Conservation (phyloP, 2,888 invertebrate genomes). For the Drosophila melanocephala region DNA sequence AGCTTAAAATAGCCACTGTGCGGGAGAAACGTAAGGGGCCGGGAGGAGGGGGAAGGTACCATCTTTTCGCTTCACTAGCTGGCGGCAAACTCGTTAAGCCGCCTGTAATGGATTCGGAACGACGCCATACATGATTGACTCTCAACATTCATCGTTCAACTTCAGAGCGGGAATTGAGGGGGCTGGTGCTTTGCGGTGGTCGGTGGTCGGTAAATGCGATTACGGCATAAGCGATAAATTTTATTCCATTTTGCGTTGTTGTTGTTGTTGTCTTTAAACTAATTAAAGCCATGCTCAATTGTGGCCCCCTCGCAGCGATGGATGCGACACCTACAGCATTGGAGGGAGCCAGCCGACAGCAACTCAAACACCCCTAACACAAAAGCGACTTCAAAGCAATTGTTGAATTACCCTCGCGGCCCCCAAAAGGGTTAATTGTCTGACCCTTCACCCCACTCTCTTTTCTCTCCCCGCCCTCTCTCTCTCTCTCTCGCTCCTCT, state of each 20-base stretch:
- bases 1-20: conserved; percentile 28
- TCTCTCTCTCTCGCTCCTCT: neutral
- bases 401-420: conserved; percentile 38
- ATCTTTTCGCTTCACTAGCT: conserved; percentile 66
- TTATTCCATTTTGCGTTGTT: conserved; percentile 53
- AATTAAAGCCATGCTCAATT: conserved; percentile 66
- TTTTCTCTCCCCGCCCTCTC: neutral
- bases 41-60: neutral
- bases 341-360: neutral
- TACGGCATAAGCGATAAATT: conserved; percentile 75
- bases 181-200: neutral
- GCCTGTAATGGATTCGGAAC: conserved; percentile 64
- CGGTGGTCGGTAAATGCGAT: conserved; percentile 56
- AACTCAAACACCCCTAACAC: conserved; percentile 3
- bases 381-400: conserved; percentile 62
- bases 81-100: conserved; percentile 62
- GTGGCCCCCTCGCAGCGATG: conserved; percentile 22
- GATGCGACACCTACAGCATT: conserved; percentile 19
- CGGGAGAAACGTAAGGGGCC: neutral
- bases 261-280: conserved; percentile 56
- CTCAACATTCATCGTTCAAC: conserved; percentile 35
- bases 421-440: conserved; percentile 72
- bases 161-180: neutral
- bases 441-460: conserved; percentile 29
- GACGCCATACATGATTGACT: conserved; percentile 72